Conservation (phyloP, 2,888 invertebrate genomes). For the Cartodere bifasciata region DNA sequence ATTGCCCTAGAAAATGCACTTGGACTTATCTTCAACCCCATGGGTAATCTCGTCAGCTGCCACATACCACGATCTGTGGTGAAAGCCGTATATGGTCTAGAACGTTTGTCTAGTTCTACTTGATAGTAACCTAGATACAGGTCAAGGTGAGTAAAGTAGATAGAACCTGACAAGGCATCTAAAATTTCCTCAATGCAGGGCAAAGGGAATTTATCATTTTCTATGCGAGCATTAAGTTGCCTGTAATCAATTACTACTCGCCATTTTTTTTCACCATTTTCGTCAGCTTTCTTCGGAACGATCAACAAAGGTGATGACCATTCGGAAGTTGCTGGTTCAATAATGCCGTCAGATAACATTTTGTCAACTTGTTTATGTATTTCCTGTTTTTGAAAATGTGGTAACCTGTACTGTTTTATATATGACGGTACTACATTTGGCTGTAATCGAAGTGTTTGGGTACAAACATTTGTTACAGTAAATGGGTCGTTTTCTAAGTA, state of each 20-base stretch:
- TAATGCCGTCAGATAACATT: slow-evolving; percentile 17
- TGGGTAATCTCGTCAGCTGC: slow-evolving; percentile 18
- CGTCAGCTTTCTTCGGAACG: slow-evolving; percentile 24
- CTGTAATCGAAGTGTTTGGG: slow-evolving; percentile 15
- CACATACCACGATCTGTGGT: slow-evolving; percentile 18
- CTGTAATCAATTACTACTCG: slow-evolving; percentile 13
- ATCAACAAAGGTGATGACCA: slow-evolving; percentile 18
- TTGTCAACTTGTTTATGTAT: slow-evolving; percentile 15
- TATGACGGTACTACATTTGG: slow-evolving; percentile 12
- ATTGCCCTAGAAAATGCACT: slow-evolving; percentile 20
- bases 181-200: slow-evolving; percentile 19
- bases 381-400: slow-evolving; percentile 16
- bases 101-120: slow-evolving; percentile 15
- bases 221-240: slow-evolving; percentile 11
- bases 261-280: slow-evolving; percentile 5
- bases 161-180: slow-evolving; percentile 19
- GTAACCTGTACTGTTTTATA: slow-evolving; percentile 16
- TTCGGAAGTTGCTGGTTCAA: slow-evolving; percentile 15
- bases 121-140: slow-evolving; percentile 19
- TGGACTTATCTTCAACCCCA: slow-evolving; percentile 20
- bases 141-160: no score
- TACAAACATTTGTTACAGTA: slow-evolving; percentile 16
- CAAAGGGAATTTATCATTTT: slow-evolving; percentile 15
- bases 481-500: slow-evolving; percentile 15
- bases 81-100: slow-evolving; percentile 19